These are phyloP conservation scores for Coilia nasus DNA, from an alignment of 2,797 vertebrate species.

Conservation along the genomic window DNA sequence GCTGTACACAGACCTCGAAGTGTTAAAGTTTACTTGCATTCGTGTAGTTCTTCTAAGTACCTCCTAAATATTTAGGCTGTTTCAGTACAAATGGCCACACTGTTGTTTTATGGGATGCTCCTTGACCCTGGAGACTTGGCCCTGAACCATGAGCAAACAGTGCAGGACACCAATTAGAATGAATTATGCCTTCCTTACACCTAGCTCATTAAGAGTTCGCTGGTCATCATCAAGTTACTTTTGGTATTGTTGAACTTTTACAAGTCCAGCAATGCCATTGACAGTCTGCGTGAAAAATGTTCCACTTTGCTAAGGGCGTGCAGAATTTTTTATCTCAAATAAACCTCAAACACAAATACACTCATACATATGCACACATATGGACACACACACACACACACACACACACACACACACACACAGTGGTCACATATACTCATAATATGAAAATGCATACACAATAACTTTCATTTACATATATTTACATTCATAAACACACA, in stretches of 20 bases:
- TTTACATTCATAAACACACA: slow-evolving; percentile 25
- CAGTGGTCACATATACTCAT: too few species aligned
- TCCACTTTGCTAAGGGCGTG: background rate
- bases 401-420: slow-evolving; percentile 27
- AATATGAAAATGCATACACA: too few species aligned
- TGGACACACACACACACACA: slow-evolving; percentile 2
- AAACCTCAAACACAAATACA: slow-evolving; percentile 4
- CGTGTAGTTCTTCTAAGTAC: background rate
- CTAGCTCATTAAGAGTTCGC: background rate
- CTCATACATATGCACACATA: slow-evolving; percentile 1
- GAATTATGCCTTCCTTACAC: background rate
- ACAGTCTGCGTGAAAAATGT: background rate
- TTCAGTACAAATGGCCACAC: background rate
- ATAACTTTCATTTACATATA: background rate
- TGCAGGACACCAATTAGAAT: background rate
- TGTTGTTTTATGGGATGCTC: background rate
- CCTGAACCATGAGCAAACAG: background rate
- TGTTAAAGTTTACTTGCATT: background rate
- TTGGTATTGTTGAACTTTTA: background rate
- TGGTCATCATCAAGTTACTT: background rate
- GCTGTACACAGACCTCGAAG: background rate
- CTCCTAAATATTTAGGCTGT: background rate
- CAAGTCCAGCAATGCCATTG: background rate
- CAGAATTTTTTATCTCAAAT: background rate
- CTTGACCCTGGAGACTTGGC: background rate